Evolutionary conservation across 1,140 invertebrate species (phyloP).

Genomic region (Mycetomoellerius zeteki): DNA sequence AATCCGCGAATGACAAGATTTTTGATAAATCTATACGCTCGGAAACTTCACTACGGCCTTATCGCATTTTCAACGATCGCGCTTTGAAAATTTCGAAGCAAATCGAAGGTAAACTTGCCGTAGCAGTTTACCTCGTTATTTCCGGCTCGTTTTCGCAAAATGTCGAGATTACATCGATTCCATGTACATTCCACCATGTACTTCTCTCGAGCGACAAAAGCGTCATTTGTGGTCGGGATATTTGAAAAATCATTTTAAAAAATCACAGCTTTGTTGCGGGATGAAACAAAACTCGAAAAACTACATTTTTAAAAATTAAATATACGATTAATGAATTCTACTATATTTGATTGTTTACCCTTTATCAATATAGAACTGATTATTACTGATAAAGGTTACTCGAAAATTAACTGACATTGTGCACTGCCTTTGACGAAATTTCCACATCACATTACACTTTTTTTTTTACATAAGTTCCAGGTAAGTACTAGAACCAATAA

Average conservation of each 20-base stretch:
- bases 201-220: not conserved
- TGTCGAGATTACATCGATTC: not conserved
- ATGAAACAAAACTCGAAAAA: not conserved
- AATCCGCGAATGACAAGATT: not conserved
- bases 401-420: not conserved
- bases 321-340: not conserved
- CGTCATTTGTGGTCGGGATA: not conserved
- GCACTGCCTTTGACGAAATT: not conserved
- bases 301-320: not conserved
- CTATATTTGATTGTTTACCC: not conserved
- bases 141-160: not conserved
- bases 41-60: not conserved
- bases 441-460: not conserved
- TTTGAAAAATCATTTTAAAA: not conserved
- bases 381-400: not conserved
- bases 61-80: too few species aligned
- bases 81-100: not conserved
- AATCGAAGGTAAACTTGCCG: not conserved
- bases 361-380: slow-evolving; percentile 12
- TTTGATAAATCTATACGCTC: not conserved
- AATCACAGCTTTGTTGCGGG: not conserved
- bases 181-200: not conserved
- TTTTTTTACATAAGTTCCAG: not conserved
- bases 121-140: not conserved
- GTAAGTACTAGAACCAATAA: not conserved